Evolutionary conservation across 23 tunicate species (phyloP), one percentile per base, ranked within the genome.

Genomic region (Styela plicata): DNA sequence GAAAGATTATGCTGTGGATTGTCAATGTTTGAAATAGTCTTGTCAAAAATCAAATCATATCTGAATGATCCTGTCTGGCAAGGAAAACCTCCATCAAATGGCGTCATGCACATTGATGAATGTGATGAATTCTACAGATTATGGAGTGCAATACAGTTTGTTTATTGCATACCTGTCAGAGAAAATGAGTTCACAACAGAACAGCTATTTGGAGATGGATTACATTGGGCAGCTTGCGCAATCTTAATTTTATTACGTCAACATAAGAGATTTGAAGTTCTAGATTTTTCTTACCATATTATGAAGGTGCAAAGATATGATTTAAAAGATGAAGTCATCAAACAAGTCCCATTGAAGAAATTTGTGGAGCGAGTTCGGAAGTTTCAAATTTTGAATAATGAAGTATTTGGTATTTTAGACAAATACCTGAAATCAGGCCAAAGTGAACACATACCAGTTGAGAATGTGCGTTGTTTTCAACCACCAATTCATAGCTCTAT

Each of bases 61-160:
- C 83, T 95, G 52, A 82, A 83, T 63, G 90, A 95, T 52, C 88
- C 97, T 18, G 86, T 87, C 0, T 92, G 97, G 97, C 83, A 92
- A 86, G 97, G 97, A 7, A 80, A 81, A 24, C 75, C 89, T 19
- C 96, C 99, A 3, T 33, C 76, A 69, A 96, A 96, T 77, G 99
- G 99, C 3, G 99, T 96, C 52, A 96, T 96, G 96, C 91, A 86
- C 63, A 86, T 96, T 29, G 99, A 96, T 67, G 96, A 96, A 80
- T 96, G 99, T 85, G 78, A 64, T 52, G 99, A 96, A 82, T 90
- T 96, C 65, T 84, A 96, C 37, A 68, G 94, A 36, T 73, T 96
- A 7, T 96, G 99, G 99, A 90, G 97, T 74, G 99, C 96, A 17
- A 86, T 90, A 28, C 99, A 96, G 85, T 96, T 92, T 61, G 96